These are phyloP conservation scores for Epiblema foenella DNA, from an alignment of 2,888 invertebrate genomes.

Conservation along the genomic window DNA sequence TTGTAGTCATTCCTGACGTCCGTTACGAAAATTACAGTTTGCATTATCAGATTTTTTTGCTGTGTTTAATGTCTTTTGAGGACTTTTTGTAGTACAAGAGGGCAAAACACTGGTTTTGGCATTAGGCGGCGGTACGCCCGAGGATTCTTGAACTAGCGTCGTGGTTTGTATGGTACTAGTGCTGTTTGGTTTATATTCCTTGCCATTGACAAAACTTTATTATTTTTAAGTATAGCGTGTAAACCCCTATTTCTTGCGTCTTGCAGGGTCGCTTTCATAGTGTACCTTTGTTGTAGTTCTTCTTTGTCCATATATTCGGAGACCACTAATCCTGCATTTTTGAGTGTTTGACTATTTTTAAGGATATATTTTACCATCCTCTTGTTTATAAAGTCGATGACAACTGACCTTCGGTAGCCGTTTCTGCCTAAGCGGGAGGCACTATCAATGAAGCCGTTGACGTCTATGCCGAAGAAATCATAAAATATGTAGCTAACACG, in stretches of 20 bases:
- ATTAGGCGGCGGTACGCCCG: too few relatives aligned
- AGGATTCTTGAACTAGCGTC: too few relatives aligned
- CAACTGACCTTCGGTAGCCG: neutral
- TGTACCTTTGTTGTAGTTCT: neutral
- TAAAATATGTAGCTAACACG: neutral
- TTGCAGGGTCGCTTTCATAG: neutral
- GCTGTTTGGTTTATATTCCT: neutral
- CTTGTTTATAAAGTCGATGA: constrained; percentile 1
- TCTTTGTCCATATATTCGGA: neutral
- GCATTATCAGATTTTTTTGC: too few relatives aligned
- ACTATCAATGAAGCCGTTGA: neutral
- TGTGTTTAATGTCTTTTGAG: too few relatives aligned
- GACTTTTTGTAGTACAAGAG: too few relatives aligned
- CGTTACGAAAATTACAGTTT: too few relatives aligned
- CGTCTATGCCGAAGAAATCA: neutral
- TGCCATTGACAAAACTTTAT: neutral
- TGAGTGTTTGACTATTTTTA: neutral
- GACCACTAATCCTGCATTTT: constrained; percentile 2
- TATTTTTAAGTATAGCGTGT: neutral
- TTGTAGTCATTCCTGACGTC: too few relatives aligned
- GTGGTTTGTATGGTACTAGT: too few relatives aligned
- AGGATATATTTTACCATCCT: neutral
- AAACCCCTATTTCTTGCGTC: neutral
- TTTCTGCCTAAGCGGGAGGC: neutral
- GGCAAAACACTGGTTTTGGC: too few relatives aligned